Evolutionary conservation across 2,888 invertebrate genomes (phyloP).

Genomic region (Andrena camellia): DNA sequence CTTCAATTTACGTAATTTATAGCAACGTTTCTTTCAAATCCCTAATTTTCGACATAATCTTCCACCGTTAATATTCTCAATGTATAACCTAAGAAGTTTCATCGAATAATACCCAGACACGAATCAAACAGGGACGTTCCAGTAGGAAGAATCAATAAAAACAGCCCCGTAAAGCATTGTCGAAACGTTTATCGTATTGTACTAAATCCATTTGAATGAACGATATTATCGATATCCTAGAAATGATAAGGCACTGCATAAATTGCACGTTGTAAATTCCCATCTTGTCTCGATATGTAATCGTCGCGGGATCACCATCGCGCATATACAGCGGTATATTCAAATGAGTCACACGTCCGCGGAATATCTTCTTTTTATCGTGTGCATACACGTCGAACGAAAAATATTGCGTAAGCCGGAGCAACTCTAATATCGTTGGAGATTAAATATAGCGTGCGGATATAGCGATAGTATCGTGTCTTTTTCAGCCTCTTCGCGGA

Average conservation of each 20-base stretch:
- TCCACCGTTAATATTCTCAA: not conserved
- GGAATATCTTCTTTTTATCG: no score
- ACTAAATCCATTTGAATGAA: not conserved
- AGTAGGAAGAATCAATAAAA: not conserved
- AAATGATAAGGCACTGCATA: not conserved
- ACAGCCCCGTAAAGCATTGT: not conserved
- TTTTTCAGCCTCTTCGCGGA: constrained; percentile 44
- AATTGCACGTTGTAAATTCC: not conserved
- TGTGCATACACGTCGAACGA: not conserved
- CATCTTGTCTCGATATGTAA: not conserved
- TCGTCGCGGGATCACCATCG: not conserved
- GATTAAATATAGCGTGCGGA: constrained; percentile 65
- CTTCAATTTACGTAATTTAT: not conserved
- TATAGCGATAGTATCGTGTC: constrained; percentile 20
- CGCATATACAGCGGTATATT: not conserved
- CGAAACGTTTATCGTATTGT: not conserved
- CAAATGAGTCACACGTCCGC: not conserved
- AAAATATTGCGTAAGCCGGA: constrained; percentile 48
- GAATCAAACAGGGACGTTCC: not conserved
- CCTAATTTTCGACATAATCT: not conserved
- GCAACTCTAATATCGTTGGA: constrained; percentile 38
- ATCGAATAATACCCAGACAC: not conserved
- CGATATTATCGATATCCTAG: not conserved
- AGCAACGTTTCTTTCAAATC: not conserved
- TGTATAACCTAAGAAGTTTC: not conserved